Percentiles rank a stretch among this genome's conserved stretches.
Conservation (phyloP, 2,113 vertebrate genomes). For the Chloebia gouldiae region DNA sequence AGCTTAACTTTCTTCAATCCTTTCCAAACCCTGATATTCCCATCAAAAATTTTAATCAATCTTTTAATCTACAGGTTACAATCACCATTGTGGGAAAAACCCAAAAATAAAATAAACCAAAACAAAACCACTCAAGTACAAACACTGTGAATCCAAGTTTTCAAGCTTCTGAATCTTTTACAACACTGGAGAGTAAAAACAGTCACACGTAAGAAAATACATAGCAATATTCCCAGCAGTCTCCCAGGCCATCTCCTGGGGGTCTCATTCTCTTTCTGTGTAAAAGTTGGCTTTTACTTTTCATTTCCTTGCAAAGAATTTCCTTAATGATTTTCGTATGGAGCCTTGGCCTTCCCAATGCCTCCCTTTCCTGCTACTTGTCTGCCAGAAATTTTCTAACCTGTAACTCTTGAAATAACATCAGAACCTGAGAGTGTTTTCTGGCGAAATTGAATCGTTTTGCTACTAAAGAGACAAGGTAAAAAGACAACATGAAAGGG, state of each 20-base stretch:
- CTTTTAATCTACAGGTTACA: neutral
- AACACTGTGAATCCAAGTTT: neutral
- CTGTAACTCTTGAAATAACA: neutral
- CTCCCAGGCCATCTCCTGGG: fast-evolving
- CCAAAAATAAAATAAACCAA: fast-evolving
- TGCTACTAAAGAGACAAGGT: neutral
- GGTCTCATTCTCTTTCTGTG: neutral
- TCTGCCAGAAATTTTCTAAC: neutral
- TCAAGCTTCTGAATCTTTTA: neutral
- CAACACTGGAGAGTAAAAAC: neutral
- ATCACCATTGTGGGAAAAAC: neutral
- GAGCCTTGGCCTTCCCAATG: neutral
- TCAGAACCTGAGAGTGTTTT: neutral
- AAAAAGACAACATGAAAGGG: neutral
- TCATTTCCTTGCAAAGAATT: neutral
- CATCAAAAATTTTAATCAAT: neutral
- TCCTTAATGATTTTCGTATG: neutral
- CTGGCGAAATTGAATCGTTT: neutral
- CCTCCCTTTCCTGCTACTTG: neutral
- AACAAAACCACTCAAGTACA: neutral
- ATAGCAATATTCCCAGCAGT: neutral
- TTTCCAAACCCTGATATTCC: neutral
- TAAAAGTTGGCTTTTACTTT: neutral
- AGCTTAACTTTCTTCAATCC: neutral
- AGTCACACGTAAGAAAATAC: neutral